A percentile compares a stretch with the other conserved stretches of the same genome.
These are phyloP conservation scores for Promerops cafer DNA, from an alignment of 2,113 vertebrate species.

Conservation along the genomic window DNA sequence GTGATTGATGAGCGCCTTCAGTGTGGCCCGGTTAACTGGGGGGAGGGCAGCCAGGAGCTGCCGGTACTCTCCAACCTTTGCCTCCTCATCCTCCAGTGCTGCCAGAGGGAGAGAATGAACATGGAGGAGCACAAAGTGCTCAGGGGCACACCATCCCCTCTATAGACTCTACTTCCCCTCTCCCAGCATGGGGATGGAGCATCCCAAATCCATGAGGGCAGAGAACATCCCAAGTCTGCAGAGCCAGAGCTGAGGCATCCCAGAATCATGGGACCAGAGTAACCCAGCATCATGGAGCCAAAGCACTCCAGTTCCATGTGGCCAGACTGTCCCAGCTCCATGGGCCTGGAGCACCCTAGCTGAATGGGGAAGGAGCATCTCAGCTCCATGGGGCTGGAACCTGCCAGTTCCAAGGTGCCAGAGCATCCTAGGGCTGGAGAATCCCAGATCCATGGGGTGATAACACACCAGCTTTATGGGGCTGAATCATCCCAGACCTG, in stretches of 20 bases:
- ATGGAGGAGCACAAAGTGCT: rapidly evolving
- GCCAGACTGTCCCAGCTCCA: background rate
- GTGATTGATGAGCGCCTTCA: slow-evolving; percentile 91
- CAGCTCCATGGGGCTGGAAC: background rate
- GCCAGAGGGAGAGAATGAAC: background rate
- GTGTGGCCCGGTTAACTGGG: slow-evolving; percentile 85
- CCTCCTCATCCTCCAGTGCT: slow-evolving; percentile 78
- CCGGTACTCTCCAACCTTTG: slow-evolving; percentile 78
- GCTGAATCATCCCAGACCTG: background rate
- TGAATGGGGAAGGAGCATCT: background rate
- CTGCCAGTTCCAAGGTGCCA: background rate
- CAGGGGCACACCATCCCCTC: background rate
- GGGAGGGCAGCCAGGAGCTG: slow-evolving; percentile 79
- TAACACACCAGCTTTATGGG: background rate
- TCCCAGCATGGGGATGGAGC: rapidly evolving
- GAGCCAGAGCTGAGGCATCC: background rate
- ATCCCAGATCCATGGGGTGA: rapidly evolving
- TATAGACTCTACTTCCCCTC: background rate
- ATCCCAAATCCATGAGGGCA: background rate
- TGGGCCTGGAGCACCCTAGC: background rate
- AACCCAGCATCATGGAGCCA: background rate
- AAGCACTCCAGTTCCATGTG: background rate
- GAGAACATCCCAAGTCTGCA: background rate
- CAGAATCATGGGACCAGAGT: too few relatives aligned
- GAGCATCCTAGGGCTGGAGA: background rate